Evolutionary conservation across 2,888 invertebrate species (phyloP).

Genomic region (Cephalotes varians): DNA sequence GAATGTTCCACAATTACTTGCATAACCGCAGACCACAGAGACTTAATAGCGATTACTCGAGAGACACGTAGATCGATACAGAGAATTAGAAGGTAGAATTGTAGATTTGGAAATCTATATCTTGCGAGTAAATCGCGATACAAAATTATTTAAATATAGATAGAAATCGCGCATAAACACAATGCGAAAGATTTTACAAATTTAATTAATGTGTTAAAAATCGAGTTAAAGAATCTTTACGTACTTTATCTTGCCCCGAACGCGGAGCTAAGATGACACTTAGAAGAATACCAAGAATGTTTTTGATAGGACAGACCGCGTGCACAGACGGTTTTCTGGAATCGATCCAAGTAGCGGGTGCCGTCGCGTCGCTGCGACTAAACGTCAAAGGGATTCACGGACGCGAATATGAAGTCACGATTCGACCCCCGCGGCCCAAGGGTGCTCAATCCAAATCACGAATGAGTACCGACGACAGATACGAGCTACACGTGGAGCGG

Average conservation of each 20-base stretch:
- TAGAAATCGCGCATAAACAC: not conserved
- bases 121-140: too few relatives aligned
- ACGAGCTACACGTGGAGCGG: conserved; percentile 18
- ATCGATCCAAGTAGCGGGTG: conserved; percentile 61
- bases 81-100: not conserved
- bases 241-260: too few relatives aligned
- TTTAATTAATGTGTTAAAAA: not conserved
- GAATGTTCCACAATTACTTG: not conserved
- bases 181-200: not conserved
- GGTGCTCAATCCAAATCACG: conserved; percentile 2
- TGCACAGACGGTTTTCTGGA: conserved; percentile 44
- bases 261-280: not conserved
- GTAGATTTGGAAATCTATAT: not conserved
- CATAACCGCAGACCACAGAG: conserved; percentile 3
- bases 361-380: conserved; percentile 24
- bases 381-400: conserved; percentile 38
- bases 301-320: conserved; percentile 44
- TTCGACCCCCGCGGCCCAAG: not conserved
- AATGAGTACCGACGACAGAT: not conserved
- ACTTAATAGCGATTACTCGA: conserved; percentile 4
- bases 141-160: too few relatives aligned
- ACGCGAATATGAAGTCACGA: conserved; percentile 22
- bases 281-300: not conserved
- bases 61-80: too few relatives aligned
- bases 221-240: not conserved